A percentile compares a stretch with the other conserved stretches of the same genome.
These are phyloP conservation scores for Lethrus apterus DNA, from an alignment of 1,140 invertebrate genomes.

Conservation along the genomic window DNA sequence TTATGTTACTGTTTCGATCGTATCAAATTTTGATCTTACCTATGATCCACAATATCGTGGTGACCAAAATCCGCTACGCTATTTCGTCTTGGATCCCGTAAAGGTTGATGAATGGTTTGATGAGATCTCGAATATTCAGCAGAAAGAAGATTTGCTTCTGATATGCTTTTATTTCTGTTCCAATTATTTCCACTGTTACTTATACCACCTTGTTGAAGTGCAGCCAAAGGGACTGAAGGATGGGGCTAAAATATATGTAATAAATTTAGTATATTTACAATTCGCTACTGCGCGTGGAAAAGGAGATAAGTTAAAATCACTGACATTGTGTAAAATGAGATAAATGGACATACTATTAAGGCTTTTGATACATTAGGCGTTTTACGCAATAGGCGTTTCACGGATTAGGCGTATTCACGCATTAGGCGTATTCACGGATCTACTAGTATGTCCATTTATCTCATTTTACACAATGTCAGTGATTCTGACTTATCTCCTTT, in stretches of 20 bases:
- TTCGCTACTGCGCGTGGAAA: too few species aligned
- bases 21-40: conserved; percentile 25
- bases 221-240: conserved; percentile 46
- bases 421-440: too few species aligned
- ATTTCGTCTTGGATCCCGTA: conserved; percentile 48
- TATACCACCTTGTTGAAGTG: conserved; percentile 51
- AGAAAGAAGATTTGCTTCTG: conserved; percentile 69
- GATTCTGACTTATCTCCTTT: too few species aligned
- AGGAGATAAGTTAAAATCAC: too few species aligned
- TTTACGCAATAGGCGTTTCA: too few species aligned
- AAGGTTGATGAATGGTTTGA: conserved; percentile 31
- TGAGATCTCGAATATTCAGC: conserved; percentile 41
- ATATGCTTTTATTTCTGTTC: conserved; percentile 56
- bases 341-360: too few species aligned
- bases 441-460: too few species aligned
- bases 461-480: too few species aligned
- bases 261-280: background rate
- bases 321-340: too few species aligned
- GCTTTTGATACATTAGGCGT: too few species aligned
- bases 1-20: conserved; percentile 6
- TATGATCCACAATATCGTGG: conserved; percentile 44
- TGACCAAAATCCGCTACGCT: conserved; percentile 58
- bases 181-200: conserved; percentile 45
- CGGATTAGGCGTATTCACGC: too few species aligned
- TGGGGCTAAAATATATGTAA: conserved; percentile 10